These are phyloP conservation scores for Phania funesta DNA, from an alignment of 2,888 invertebrate species.

Conservation along the genomic window DNA sequence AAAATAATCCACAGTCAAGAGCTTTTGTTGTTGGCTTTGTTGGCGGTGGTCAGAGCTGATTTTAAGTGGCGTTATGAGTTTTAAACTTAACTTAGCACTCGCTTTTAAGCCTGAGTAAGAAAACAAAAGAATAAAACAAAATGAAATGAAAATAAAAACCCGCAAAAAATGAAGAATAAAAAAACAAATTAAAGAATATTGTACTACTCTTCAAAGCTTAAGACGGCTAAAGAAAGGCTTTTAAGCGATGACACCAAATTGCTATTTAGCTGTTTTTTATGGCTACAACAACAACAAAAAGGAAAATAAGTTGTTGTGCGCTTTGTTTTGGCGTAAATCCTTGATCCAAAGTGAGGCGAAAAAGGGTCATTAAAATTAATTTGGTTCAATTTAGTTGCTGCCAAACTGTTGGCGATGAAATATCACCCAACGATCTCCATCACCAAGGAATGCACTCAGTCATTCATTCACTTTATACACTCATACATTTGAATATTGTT, in stretches of 20 bases:
- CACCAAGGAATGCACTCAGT: constrained; percentile 66
- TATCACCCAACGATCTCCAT: constrained; percentile 68
- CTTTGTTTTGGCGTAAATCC: constrained; percentile 51
- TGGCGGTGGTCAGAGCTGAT: constrained; percentile 62
- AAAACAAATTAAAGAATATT: constrained; percentile 1
- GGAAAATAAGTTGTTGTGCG: constrained; percentile 50
- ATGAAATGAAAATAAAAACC: not conserved
- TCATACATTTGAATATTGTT: not conserved
- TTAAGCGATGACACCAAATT: constrained; percentile 80
- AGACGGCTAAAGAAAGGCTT: constrained; percentile 75
- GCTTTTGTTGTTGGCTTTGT: constrained; percentile 60
- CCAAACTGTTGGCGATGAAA: constrained; percentile 79
- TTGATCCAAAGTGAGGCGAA: constrained; percentile 65
- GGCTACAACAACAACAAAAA: constrained; percentile 32
- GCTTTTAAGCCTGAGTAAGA: constrained; percentile 34
- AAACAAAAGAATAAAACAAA: constrained; percentile 55
- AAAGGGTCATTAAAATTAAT: constrained; percentile 79
- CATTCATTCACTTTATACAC: constrained; percentile 53
- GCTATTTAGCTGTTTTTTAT: constrained; percentile 76
- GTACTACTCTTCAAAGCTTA: constrained; percentile 28
- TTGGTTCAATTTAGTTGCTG: constrained; percentile 79
- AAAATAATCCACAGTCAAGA: constrained; percentile 42
- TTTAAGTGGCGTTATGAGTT: constrained; percentile 69
- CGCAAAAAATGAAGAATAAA: not conserved
- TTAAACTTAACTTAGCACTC: constrained; percentile 31